These are phyloP conservation scores for Meandrina meandrites DNA, from an alignment of 92 coral and sea anemone genomes.

Conservation along the genomic window DNA sequence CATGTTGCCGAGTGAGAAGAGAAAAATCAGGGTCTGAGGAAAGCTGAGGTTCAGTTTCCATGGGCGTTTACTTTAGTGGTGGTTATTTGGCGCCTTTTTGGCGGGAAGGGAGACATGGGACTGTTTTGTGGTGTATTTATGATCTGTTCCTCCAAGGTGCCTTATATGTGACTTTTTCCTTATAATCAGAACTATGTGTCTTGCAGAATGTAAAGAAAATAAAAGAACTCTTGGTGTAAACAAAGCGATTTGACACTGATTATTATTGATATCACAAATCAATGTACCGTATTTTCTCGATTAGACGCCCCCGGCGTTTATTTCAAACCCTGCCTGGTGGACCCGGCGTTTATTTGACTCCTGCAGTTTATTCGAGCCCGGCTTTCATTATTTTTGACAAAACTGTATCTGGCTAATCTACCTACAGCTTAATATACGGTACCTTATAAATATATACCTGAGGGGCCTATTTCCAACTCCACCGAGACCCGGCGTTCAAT, in stretches of 20 bases:
- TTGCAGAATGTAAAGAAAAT: neutral
- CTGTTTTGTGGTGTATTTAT: neutral
- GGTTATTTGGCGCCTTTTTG: neutral
- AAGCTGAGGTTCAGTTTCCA: neutral
- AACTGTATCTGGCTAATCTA: no score
- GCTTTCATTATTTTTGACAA: no score
- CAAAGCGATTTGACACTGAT: neutral
- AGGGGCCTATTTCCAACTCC: no score
- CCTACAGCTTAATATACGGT: no score
- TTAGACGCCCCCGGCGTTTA: no score
- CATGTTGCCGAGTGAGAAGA: neutral
- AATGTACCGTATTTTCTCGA: no score
- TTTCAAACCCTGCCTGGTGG: no score
- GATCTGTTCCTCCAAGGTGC: neutral
- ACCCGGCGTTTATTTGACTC: no score
- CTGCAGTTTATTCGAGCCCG: no score
- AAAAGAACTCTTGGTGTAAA: neutral
- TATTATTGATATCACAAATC: no score
- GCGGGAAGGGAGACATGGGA: neutral
- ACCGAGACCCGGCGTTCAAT: no score
- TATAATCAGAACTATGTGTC: neutral
- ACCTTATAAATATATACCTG: no score
- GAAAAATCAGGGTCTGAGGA: neutral
- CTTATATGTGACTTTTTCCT: neutral
- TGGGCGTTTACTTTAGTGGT: neutral